Evolutionary conservation across 2,113 vertebrate genomes (phyloP).

Genomic region (Chascanopsetta lugubris): DNA sequence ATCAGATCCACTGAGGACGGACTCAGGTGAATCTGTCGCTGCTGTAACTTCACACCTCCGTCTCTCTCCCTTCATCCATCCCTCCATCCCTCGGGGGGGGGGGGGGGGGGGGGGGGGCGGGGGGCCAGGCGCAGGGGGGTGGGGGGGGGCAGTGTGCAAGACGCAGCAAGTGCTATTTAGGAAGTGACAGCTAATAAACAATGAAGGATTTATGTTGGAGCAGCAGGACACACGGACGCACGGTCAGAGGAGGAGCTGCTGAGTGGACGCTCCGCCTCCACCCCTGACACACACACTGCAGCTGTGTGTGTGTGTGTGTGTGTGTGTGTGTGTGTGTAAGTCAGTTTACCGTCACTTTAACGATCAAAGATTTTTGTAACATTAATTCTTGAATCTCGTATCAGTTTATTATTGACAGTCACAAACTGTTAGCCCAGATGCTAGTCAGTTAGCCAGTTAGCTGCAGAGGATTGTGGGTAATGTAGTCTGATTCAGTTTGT

Average conservation of each 20-base stretch:
- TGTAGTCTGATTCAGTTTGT: background rate
- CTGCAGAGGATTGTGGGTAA: conserved; percentile 24
- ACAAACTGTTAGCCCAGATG: too few relatives aligned
- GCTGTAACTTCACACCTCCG: conserved; percentile 48
- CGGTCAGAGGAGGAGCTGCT: conserved; percentile 43
- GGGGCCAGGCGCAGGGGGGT: too few relatives aligned
- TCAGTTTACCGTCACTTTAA: too few relatives aligned
- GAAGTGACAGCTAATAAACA: conserved; percentile 77
- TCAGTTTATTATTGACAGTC: too few relatives aligned
- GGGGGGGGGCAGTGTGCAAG: conserved; percentile 36
- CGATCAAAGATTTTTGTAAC: too few relatives aligned
- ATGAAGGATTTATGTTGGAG: conserved; percentile 67
- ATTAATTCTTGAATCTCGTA: background rate
- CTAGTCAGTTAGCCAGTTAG: too few relatives aligned
- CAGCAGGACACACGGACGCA: conserved; percentile 25
- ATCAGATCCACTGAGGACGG: too few relatives aligned
- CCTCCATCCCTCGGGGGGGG: too few relatives aligned
- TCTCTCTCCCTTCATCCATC: too few relatives aligned
- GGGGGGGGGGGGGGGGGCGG: background rate
- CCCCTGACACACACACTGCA: background rate
- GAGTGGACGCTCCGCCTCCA: conserved; percentile 39
- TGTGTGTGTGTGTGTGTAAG: too few relatives aligned
- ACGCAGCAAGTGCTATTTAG: conserved; percentile 70
- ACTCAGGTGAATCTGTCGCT: conserved; percentile 19
- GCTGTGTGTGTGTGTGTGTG: background rate